These are phyloP conservation scores for Tragelaphus oryx DNA, from an alignment of 2,797 vertebrate species.

Conservation along the genomic window DNA sequence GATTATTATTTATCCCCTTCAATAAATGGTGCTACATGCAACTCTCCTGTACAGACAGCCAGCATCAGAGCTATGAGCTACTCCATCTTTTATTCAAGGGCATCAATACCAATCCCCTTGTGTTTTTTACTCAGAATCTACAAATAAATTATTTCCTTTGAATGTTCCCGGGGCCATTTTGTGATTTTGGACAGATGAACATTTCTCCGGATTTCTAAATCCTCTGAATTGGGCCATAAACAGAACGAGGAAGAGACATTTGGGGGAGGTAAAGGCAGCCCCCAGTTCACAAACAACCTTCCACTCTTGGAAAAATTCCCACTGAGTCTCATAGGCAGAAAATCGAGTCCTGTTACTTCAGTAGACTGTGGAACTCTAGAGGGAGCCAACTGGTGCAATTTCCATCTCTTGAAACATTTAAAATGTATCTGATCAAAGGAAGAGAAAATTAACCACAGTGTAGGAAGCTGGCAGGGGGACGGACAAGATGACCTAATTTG, in stretches of 20 bases:
- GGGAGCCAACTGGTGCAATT: conserved; percentile 65
- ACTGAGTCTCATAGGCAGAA: conserved; percentile 49
- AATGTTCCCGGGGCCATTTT: conserved; percentile 44
- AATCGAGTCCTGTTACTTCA: conserved; percentile 62
- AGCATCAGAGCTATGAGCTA: background rate
- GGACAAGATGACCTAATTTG: conserved; percentile 75
- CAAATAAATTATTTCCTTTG: conserved; percentile 53
- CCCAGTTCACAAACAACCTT: conserved; percentile 45
- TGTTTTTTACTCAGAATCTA: conserved; percentile 28
- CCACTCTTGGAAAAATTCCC: conserved; percentile 50
- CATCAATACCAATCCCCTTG: background rate
- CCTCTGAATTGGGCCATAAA: background rate
- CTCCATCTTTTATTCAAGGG: conserved; percentile 53
- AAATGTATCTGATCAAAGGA: conserved; percentile 75
- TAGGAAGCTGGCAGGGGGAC: conserved; percentile 72
- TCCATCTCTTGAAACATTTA: conserved; percentile 77
- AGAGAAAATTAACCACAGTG: conserved; percentile 76
- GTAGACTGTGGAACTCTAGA: conserved; percentile 48
- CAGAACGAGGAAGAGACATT: background rate
- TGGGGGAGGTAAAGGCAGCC: background rate
- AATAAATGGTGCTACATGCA: background rate
- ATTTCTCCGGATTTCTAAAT: background rate
- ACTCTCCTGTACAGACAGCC: background rate
- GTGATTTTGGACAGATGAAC: background rate
- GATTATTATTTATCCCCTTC: conserved; percentile 12